Evolutionary conservation across 2,797 vertebrate genomes (phyloP).

Genomic region (Neosalanx taihuensis): DNA sequence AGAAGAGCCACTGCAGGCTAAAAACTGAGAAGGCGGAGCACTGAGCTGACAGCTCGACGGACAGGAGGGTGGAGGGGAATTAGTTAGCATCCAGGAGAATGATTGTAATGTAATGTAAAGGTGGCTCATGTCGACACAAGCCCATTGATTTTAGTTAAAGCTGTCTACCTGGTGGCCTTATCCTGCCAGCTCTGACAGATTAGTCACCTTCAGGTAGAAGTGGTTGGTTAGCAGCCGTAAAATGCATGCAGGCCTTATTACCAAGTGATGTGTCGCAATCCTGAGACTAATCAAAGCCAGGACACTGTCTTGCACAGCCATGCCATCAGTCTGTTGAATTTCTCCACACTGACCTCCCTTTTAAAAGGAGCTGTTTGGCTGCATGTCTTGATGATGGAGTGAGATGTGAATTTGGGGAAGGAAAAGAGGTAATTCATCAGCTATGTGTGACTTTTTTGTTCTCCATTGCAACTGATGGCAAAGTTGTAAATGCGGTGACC

Average conservation of each 20-base stretch:
- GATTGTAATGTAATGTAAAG: slow-evolving; percentile 49
- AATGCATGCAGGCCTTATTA: slow-evolving; percentile 14
- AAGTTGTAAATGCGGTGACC: slow-evolving; percentile 16
- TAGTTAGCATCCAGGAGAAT: slow-evolving; percentile 49
- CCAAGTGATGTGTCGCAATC: slow-evolving; percentile 26
- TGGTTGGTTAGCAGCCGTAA: slow-evolving; percentile 23
- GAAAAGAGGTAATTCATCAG: background rate
- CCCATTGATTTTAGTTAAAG: slow-evolving; percentile 57
- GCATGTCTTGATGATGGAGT: background rate
- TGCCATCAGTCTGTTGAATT: background rate
- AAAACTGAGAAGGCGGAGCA: slow-evolving; percentile 39
- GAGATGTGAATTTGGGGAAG: background rate
- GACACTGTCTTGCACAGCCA: background rate
- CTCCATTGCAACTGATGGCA: slow-evolving; percentile 6
- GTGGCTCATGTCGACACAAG: slow-evolving; percentile 43
- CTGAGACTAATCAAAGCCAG: slow-evolving; percentile 27
- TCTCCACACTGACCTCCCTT: background rate
- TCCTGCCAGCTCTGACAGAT: slow-evolving; percentile 55
- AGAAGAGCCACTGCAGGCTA: slow-evolving; percentile 4
- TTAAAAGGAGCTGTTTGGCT: background rate
- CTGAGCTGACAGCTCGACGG: slow-evolving; percentile 26
- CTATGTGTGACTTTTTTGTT: slow-evolving; percentile 15
- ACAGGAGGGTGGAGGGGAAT: slow-evolving; percentile 49
- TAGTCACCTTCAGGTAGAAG: slow-evolving; percentile 41
- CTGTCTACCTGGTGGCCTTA: slow-evolving; percentile 49